Percentiles rank a stretch among this genome's conserved stretches.
These are phyloP conservation scores for Neosilurus mollespiculum DNA, from an alignment of 2,797 vertebrate genomes.

Conservation along the genomic window DNA sequence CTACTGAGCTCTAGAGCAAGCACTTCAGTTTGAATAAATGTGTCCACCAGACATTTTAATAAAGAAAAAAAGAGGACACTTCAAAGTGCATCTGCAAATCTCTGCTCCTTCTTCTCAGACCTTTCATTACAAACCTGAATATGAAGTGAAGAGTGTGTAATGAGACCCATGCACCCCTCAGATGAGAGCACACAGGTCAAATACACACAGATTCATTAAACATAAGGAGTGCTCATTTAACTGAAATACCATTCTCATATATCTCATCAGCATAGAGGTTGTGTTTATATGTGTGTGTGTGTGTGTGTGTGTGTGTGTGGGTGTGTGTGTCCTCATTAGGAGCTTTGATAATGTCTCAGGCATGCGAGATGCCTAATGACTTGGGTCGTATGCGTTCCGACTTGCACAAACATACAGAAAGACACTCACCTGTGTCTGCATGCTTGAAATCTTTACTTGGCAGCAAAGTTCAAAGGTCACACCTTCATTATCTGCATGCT, in stretches of 20 bases:
- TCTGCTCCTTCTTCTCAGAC: background rate
- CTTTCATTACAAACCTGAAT: background rate
- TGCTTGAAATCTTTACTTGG: constrained; percentile 25
- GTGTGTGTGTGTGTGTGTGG: constrained; percentile 22
- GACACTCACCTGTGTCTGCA: constrained; percentile 12
- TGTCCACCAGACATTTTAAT: background rate
- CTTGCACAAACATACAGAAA: constrained; percentile 21
- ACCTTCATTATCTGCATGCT: constrained; percentile 43
- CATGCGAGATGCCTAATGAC: constrained; percentile 35
- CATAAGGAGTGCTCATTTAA: constrained; percentile 12
- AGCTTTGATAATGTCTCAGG: constrained; percentile 32
- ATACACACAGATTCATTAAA: constrained; percentile 37
- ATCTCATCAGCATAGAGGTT: background rate
- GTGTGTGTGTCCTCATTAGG: constrained; percentile 29
- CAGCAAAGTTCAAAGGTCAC: constrained; percentile 36
- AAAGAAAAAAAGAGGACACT: background rate
- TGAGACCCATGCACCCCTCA: constrained; percentile 1
- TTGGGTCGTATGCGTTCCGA: constrained; percentile 10
- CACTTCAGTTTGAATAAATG: background rate
- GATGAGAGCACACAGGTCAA: constrained; percentile 20
- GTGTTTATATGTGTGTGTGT: background rate
- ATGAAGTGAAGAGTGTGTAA: constrained; percentile 12
- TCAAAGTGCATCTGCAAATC: background rate
- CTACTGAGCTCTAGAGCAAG: background rate
- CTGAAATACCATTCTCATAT: background rate